Percentiles rank a stretch among this genome's conserved stretches.
Conservation (phyloP, 2,888 invertebrate species). For the Glyphotaelius pellucidus region DNA sequence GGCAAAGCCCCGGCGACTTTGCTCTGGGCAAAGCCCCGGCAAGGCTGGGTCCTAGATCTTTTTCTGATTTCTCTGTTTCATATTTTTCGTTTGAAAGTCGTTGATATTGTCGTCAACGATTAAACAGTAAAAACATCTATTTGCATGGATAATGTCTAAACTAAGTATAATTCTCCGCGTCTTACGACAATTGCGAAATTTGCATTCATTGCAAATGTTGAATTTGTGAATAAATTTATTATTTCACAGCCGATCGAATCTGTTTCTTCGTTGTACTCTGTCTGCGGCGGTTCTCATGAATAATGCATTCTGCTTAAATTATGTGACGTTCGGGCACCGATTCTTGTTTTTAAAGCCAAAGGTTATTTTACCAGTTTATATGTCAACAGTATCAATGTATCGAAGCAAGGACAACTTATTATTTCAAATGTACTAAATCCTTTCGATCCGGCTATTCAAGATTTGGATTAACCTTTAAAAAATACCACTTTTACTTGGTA, state of each 20-base stretch:
- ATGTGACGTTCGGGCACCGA: not conserved
- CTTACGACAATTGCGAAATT: not conserved
- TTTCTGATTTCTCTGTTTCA: no score
- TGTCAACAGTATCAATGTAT: not conserved
- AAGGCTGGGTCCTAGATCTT: no score
- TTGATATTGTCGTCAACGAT: no score
- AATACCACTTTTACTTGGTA: not conserved
- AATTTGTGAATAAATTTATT: not conserved
- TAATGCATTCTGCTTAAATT: not conserved
- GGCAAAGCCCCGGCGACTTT: no score
- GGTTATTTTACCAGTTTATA: not conserved
- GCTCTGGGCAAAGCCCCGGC: no score
- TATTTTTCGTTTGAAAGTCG: no score
- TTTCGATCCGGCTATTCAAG: not conserved
- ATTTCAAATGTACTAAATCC: not conserved
- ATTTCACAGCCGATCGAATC: not conserved
- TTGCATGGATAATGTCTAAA: not conserved
- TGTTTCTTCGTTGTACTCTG: not conserved
- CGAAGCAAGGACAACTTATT: not conserved
- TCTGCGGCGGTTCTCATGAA: conserved; percentile 2
- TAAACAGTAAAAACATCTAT: no score
- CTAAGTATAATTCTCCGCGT: not conserved
- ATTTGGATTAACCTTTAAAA: not conserved
- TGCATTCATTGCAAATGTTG: not conserved
- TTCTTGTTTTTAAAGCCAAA: not conserved